These are phyloP conservation scores for Tridacna gigas DNA, from an alignment of 2,888 invertebrate genomes.

Conservation along the genomic window DNA sequence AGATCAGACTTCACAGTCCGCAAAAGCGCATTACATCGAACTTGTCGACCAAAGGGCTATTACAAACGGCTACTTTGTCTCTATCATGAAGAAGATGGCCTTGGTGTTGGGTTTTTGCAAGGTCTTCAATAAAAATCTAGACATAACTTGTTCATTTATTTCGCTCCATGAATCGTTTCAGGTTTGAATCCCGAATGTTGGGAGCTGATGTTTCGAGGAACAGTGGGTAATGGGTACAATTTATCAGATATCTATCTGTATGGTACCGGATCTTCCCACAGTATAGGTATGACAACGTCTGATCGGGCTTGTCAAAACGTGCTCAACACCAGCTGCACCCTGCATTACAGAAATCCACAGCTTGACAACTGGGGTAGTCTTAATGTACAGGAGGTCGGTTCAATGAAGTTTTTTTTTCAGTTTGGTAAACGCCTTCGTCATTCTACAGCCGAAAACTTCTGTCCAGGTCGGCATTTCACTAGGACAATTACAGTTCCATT, in stretches of 20 bases:
- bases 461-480: too few species aligned
- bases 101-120: neutral
- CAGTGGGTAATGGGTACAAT: conserved; percentile 17
- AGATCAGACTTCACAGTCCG: neutral
- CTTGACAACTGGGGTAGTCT: conserved; percentile 1
- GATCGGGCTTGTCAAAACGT: conserved; percentile 18
- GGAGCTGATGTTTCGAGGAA: conserved; percentile 17
- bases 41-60: neutral
- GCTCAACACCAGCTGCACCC: neutral
- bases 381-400: neutral
- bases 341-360: conserved; percentile 12
- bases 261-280: neutral
- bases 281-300: conserved; percentile 17
- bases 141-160: neutral
- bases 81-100: neutral
- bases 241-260: conserved; percentile 14
- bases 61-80: neutral
- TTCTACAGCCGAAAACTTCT: too few species aligned
- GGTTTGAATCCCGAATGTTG: conserved; percentile 5
- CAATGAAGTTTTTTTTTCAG: neutral
- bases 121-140: neutral
- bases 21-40: neutral
- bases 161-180: neutral
- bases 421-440: too few species aligned
- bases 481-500: too few species aligned